Base-by-base conservation (phyloP, 2,888 invertebrate genomes). In the Hydriomena furcata region DNA sequence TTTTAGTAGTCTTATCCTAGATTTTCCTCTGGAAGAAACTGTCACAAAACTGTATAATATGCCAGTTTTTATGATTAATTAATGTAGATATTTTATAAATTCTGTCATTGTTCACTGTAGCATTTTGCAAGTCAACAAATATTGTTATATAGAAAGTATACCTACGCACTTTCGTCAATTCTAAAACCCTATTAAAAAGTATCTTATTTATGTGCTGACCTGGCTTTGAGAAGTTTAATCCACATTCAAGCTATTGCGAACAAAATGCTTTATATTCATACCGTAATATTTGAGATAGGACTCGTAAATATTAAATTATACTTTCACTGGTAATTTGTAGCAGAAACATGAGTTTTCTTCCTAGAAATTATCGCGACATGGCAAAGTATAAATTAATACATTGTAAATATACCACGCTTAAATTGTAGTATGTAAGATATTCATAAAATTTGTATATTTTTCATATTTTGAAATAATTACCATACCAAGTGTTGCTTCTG, bases 401-500 rank as follows among this genome's bases (percentile, higher is more conserved):
- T 65, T 86, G 86, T 86, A 87, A 76, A 87, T 87, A 86, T 63
- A 61, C 68, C 68, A 71, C 66, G 71, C 67, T 63, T 68, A 61
- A 67, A 68, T 62, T 62, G 57, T 77, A 79, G 66, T 62, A 54
- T 36, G 41, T 82, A 82, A 81, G 79, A 71, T 81, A 77, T 80
- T 71, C 72, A 69, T 78, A 74, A 78, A 60, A 76, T 82, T 84
- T 88, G 87, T 88, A 88, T 83, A 87, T 86, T 88, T 44, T 84
- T 82, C 84, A 84, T 82, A 77, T 71, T 68, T 65, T 66, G 56
- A 65, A 56, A 63, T 52, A 62, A 58, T 59, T 72, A 65, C 66
- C 52, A 60, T 59, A 72, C 73, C 70, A 20, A n/a, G n/a, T 20
- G 48, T 76, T 65, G 76, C 77, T 77, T 79, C 64, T 68, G 76